Conservation (phyloP, 35 echinoderm and acorn worm genomes). For the Diadema setosum region DNA sequence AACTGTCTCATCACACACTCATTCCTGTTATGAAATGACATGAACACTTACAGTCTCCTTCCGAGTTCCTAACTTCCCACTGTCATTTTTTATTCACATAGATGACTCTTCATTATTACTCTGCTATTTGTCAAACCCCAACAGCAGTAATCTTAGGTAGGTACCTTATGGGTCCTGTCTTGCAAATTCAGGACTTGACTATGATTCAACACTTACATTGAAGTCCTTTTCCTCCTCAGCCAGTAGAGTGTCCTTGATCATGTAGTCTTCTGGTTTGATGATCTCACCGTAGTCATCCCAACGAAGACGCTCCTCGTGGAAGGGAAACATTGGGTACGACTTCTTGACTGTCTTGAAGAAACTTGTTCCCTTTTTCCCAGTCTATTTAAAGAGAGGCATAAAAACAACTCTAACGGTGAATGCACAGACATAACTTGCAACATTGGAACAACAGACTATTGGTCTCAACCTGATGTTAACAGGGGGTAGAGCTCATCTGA, state of each 20-base stretch:
- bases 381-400: background rate
- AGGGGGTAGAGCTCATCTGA: no score
- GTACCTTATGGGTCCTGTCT: no score
- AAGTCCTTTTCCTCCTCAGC: conserved; percentile 71
- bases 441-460: no score
- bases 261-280: conserved; percentile 85
- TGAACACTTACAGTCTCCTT: no score
- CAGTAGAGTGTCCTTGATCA: conserved; percentile 25
- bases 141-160: background rate
- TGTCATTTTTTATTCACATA: background rate
- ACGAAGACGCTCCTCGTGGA: conserved; percentile 83
- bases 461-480: no score
- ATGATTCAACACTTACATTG: background rate
- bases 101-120: background rate
- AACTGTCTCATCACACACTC: no score
- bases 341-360: conserved; percentile 97
- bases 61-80: no score
- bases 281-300: conserved; percentile 98
- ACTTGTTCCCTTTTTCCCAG: conserved; percentile 79
- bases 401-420: no score
- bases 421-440: no score
- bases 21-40: no score
- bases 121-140: background rate
- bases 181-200: no score
- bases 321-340: conserved; percentile 91